Evolutionary conservation across 2,113 vertebrate species (phyloP).

Genomic region (Pomatostomus ruficeps): DNA sequence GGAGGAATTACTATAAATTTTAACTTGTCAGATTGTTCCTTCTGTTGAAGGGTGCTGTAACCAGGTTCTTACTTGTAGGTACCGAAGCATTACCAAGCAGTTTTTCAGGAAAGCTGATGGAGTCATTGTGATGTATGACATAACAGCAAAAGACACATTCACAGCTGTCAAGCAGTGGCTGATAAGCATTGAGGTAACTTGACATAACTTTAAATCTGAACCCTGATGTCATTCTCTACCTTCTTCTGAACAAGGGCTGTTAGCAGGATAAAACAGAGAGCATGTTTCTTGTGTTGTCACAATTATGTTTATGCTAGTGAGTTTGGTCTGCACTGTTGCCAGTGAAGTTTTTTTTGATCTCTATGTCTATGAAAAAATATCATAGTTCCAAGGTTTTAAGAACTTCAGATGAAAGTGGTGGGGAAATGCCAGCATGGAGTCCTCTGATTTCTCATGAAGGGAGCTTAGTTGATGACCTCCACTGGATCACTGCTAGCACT

Average conservation of each 20-base stretch:
- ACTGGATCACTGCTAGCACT: not conserved
- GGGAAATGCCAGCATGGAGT: not conserved
- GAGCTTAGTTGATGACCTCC: not conserved
- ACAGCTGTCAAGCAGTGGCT: slow-evolving; percentile 83
- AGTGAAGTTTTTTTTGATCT: not conserved
- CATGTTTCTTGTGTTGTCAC: not conserved
- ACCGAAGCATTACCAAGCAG: slow-evolving; percentile 89
- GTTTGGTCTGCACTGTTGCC: not conserved
- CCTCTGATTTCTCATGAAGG: not conserved
- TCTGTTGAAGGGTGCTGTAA: not conserved
- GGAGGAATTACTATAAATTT: not conserved
- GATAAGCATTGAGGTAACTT: slow-evolving; percentile 81
- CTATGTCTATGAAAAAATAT: not conserved
- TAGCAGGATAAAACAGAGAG: not conserved
- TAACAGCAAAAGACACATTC: slow-evolving; percentile 84
- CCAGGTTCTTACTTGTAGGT: slow-evolving; percentile 69
- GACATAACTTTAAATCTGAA: not conserved
- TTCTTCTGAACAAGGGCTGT: not conserved
- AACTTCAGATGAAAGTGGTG: not conserved
- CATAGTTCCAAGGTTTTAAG: not conserved
- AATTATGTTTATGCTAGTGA: not conserved
- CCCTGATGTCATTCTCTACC: not conserved
- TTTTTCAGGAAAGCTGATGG: slow-evolving; percentile 94
- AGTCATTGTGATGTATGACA: slow-evolving; percentile 87
- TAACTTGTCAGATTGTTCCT: not conserved